Evolutionary conservation across 1,140 invertebrate species (phyloP), one percentile per base, ranked within the genome.

Genomic region (Temnothorax longispinosus): DNA sequence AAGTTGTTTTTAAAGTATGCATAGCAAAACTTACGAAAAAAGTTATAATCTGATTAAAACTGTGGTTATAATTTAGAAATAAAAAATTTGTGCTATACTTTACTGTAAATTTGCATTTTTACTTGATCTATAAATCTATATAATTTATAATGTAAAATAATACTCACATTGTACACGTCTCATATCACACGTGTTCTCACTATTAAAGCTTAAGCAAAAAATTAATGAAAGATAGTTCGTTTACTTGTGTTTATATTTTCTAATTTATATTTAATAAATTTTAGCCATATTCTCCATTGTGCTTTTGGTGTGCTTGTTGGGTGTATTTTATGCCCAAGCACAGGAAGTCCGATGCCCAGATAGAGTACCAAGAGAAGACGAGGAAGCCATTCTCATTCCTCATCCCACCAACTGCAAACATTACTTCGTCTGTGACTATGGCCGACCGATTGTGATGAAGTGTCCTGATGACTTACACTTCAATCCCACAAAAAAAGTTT

Each of bases 371-470:
- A 38, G 67, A 41, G 88, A 41, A 41, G 38, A 41, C 38, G 80
- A 90, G 6, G 78, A 90, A 0, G 92, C 92, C 54, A 95, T 95
- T 88, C 92, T 96, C 2, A 90, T 96, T 44, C 88, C 94, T 0
- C 95, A 97, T 87, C 94, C 95, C 1, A 85, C 90, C 3, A 95
- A 96, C 85, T 97, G 97, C 88, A 90, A 93, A 3, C 96, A 93
- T 69, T 97, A 96, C 90, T 97, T 96, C 90, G 94, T 95, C 27
- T 97, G 97, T 87, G 93, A 95, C 0, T 93, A 92, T 13, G 96
- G 95, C 0, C 76, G 90, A 15, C 94, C 96, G 1, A 92, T 96
- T n/a, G 90, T 94, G 13, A 94, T 95, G 89, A 10, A 74, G 7
- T 97, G 97, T 87, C 95, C 96, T 2, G 71, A 86, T 4, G 95